Percentiles rank a stretch among this genome's conserved stretches.
phyloP scores from a whole-genome alignment of 2,888 invertebrate genomes.

The Apodemia mormo region DNA sequence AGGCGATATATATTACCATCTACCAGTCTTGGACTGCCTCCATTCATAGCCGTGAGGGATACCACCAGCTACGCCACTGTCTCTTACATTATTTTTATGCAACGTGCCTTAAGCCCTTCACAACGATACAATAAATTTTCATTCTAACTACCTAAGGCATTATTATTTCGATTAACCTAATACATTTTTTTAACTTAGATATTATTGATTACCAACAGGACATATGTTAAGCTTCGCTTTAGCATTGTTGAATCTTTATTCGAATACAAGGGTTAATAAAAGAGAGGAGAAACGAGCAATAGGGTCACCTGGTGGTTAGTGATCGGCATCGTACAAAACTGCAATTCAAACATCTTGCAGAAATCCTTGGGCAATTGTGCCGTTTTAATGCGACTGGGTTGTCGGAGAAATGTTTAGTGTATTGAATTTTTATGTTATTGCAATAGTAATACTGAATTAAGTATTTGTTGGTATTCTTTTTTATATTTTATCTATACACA shows the following conservation, averaged over 20 bases:
- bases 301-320: neutral
- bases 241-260: neutral
- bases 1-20: too few species aligned
- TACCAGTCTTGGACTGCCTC: too few species aligned
- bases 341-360: neutral
- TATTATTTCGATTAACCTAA: constrained; percentile 20
- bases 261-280: too few species aligned
- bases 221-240: neutral
- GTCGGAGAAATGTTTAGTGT: neutral
- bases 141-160: constrained; percentile 26
- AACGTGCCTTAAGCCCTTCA: constrained; percentile 70
- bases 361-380: neutral
- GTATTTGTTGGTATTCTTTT: too few species aligned
- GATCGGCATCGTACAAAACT: neutral
- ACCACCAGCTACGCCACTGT: constrained; percentile 32
- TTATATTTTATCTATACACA: too few species aligned
- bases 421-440: neutral
- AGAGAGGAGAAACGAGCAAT: neutral
- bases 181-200: constrained; percentile 18
- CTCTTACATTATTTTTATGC: constrained; percentile 43
- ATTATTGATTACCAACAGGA: neutral
- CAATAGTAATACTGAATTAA: neutral
- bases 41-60: too few species aligned
- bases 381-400: neutral
- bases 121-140: constrained; percentile 22